Percentiles rank a stretch among this genome's conserved stretches.
These are phyloP conservation scores for Fregetta grallaria DNA, from an alignment of 2,113 vertebrate species.

Conservation along the genomic window DNA sequence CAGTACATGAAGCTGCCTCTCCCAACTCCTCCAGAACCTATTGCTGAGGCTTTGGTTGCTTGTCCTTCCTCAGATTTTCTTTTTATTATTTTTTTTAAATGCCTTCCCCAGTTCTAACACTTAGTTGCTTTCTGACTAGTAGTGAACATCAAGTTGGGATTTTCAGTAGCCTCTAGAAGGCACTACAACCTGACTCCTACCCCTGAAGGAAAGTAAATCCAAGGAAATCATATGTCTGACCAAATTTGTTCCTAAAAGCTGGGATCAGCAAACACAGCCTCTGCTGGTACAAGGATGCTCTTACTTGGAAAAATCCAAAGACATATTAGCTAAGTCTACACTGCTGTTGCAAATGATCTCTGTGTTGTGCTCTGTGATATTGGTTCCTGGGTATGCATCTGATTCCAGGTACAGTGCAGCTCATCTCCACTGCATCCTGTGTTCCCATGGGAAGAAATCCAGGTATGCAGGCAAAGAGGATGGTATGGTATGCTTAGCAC, in stretches of 20 bases:
- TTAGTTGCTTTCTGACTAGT: background rate
- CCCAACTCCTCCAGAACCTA: background rate
- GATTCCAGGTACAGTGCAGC: background rate
- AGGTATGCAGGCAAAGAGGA: background rate
- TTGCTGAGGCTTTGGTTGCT: background rate
- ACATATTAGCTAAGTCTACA: fast-evolving
- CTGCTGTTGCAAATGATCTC: background rate
- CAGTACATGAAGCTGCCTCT: background rate
- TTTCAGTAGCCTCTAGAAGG: background rate
- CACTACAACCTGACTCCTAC: background rate
- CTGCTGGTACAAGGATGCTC: background rate
- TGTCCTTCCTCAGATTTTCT: background rate
- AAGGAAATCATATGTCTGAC: background rate
- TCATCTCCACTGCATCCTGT: background rate
- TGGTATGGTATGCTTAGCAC: background rate
- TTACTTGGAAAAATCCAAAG: background rate
- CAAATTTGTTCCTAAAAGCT: background rate
- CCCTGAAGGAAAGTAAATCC: background rate
- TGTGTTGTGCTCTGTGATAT: background rate
- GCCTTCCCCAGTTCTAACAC: background rate
- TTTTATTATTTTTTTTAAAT: background rate
- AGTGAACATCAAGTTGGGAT: background rate
- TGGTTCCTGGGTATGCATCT: background rate
- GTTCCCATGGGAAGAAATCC: background rate
- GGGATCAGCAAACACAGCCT: background rate